Percentiles rank a stretch among this genome's conserved stretches.
These are phyloP conservation scores for Listronotus oregonensis DNA, from an alignment of 1,140 invertebrate species.

Conservation along the genomic window DNA sequence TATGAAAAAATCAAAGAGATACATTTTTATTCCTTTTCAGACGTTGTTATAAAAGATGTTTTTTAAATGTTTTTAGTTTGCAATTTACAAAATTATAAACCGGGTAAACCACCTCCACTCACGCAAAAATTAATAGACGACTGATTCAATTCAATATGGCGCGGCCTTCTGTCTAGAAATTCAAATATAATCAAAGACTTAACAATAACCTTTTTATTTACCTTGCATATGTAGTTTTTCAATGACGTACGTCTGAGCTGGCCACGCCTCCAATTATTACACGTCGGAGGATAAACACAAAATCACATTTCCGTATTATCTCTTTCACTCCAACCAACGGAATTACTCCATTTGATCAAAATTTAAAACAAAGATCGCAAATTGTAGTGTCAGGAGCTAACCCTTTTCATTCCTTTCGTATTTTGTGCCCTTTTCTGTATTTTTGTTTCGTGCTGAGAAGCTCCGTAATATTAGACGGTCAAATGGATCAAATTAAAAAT, in stretches of 20 bases:
- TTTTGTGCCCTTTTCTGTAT: too few species aligned
- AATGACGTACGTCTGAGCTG: conserved; percentile 3
- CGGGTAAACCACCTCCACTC: conserved; percentile 47
- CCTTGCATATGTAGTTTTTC: neutral
- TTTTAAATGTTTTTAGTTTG: conserved; percentile 28
- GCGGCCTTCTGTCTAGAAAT: conserved; percentile 54
- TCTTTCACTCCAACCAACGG: conserved; percentile 23
- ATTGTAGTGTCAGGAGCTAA: too few species aligned
- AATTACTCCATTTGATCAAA: too few species aligned
- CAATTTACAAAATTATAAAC: conserved; percentile 43
- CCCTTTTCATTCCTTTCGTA: too few species aligned
- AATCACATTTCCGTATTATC: conserved; percentile 6
- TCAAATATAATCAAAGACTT: conserved; percentile 41
- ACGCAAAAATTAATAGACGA: conserved; percentile 54
- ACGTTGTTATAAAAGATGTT: neutral
- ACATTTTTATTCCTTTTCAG: neutral
- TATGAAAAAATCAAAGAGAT: neutral
- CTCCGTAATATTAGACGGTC: too few species aligned
- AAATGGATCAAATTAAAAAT: too few species aligned
- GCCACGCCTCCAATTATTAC: neutral
- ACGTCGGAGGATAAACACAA: neutral
- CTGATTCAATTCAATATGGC: conserved; percentile 58
- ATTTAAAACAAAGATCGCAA: too few species aligned
- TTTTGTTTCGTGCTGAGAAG: too few species aligned
- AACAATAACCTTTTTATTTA: neutral